A percentile compares a stretch with the other conserved stretches of the same genome.
These are phyloP conservation scores for Peromyscus aztecus DNA, from an alignment of 2,797 vertebrate species.

Conservation along the genomic window DNA sequence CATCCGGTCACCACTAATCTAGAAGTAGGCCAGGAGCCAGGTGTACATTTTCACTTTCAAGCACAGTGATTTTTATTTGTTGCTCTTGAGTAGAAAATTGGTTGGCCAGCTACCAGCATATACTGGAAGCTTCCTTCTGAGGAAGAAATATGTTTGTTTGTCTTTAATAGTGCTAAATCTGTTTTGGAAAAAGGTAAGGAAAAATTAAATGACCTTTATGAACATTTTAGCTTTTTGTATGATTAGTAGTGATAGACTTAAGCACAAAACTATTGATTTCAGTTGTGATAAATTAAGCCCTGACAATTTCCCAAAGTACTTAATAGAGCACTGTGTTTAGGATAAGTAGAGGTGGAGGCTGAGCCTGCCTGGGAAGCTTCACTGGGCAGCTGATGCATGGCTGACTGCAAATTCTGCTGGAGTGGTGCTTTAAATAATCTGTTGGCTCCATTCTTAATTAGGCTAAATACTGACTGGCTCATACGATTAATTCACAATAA, in stretches of 20 bases:
- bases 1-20: background rate
- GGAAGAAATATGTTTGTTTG: background rate
- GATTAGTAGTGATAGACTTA: background rate
- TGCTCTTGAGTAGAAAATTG: background rate
- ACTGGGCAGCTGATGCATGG: constrained; percentile 49
- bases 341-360: background rate
- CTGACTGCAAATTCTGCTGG: constrained; percentile 71
- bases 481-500: constrained; percentile 80
- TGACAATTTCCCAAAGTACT: background rate
- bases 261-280: background rate
- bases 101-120: background rate
- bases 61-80: background rate
- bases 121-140: background rate
- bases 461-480: constrained; percentile 77
- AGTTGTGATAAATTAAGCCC: background rate
- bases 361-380: constrained; percentile 29
- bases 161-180: constrained; percentile 5
- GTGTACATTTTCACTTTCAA: background rate
- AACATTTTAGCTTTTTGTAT: constrained; percentile 19
- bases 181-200: constrained; percentile 2
- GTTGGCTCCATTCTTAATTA: constrained; percentile 83
- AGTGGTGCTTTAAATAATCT: constrained; percentile 81
- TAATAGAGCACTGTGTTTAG: background rate
- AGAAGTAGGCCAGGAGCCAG: background rate
- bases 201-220: background rate